These are phyloP conservation scores for Pardalotus punctatus DNA, from an alignment of 2,113 vertebrate genomes.

Conservation along the genomic window DNA sequence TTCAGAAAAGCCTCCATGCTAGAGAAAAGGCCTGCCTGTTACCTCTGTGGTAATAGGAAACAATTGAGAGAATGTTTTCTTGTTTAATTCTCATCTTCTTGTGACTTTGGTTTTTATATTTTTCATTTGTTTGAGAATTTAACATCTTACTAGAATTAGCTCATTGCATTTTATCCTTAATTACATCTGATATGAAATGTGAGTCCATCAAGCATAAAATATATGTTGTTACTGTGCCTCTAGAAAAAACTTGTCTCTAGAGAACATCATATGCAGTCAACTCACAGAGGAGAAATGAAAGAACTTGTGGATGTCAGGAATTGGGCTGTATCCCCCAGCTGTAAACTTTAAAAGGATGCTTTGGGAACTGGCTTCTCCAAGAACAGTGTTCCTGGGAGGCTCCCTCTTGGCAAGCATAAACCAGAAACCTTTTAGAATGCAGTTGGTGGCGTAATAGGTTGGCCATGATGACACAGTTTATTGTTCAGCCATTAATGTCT, in stretches of 20 bases:
- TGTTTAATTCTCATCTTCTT: not conserved
- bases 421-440: not conserved
- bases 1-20: not conserved
- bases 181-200: not conserved
- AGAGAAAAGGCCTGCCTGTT: not conserved
- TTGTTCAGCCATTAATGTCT: not conserved
- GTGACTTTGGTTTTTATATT: not conserved
- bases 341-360: not conserved
- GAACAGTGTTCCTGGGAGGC: not conserved
- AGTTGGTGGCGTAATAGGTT: not conserved
- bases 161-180: not conserved
- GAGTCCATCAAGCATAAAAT: not conserved
- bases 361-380: not conserved
- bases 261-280: not conserved
- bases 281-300: not conserved
- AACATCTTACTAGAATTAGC: not conserved
- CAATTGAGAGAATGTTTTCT: not conserved
- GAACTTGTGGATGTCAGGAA: not conserved
- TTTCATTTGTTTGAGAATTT: not conserved
- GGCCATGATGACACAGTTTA: not conserved
- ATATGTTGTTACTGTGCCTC: not conserved
- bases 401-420: not conserved
- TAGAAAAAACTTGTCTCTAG: not conserved
- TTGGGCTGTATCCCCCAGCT: not conserved
- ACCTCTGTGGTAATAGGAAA: not conserved